phyloP scores from a whole-genome alignment of 2,888 invertebrate species.

The Oligia latruncula region DNA sequence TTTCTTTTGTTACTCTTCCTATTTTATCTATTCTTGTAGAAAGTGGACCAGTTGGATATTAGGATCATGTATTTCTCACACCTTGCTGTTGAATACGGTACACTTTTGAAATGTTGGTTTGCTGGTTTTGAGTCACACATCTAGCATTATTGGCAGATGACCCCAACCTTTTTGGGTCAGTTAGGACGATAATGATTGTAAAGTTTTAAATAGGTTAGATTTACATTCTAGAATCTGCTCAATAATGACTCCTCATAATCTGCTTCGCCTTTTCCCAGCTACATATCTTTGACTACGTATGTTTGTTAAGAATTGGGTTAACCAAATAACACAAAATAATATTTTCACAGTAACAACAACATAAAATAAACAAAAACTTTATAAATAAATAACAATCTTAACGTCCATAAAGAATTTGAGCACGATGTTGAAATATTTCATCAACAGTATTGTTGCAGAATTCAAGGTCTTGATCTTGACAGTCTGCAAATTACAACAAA shows the following conservation, averaged over 20 bases:
- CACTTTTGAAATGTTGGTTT: background rate
- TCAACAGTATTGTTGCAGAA: constrained; percentile 44
- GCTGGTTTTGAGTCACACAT: background rate
- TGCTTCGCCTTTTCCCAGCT: background rate
- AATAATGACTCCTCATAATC: background rate
- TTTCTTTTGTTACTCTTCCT: constrained; percentile 43
- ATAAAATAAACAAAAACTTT: constrained; percentile 22
- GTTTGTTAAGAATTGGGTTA: background rate
- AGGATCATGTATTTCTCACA: background rate
- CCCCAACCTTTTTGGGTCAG: background rate
- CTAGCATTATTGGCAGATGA: background rate
- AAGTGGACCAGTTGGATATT: constrained; percentile 35
- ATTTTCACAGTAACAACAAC: background rate
- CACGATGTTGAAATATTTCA: constrained; percentile 55
- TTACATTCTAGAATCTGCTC: background rate
- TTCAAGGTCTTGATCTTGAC: constrained; percentile 61
- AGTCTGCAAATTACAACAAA: constrained; percentile 47
- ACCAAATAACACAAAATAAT: background rate
- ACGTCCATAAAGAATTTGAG: constrained; percentile 47
- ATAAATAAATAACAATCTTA: constrained; percentile 20
- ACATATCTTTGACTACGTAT: background rate
- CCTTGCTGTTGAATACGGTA: background rate
- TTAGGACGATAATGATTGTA: background rate
- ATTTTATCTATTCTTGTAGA: constrained; percentile 30
- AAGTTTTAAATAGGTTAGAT: background rate